Evolutionary conservation across 2,888 invertebrate genomes (phyloP).

Genomic region (Cerastis rubricosa): DNA sequence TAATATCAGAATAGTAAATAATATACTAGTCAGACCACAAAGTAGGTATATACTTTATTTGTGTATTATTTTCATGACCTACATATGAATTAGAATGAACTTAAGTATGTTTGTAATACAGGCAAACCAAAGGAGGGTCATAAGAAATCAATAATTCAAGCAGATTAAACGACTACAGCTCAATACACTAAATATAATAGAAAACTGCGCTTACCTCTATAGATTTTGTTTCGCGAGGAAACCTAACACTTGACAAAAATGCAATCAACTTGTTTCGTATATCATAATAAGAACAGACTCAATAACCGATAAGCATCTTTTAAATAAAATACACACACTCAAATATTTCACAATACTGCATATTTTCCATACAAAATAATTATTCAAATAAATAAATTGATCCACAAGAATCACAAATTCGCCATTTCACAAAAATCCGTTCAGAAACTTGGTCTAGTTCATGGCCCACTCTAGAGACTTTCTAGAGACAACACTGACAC

Average conservation of each 20-base stretch:
- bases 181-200: conserved; percentile 15
- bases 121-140: conserved; percentile 15
- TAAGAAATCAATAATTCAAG: not conserved
- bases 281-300: conserved; percentile 71
- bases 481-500: conserved; percentile 22
- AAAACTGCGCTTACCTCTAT: conserved; percentile 71
- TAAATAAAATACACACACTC: conserved; percentile 67
- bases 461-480: not conserved
- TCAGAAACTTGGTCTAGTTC: conserved; percentile 42
- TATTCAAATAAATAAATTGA: conserved; percentile 79
- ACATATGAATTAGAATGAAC: conserved; percentile 55
- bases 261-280: conserved; percentile 76
- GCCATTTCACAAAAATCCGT: conserved; percentile 86
- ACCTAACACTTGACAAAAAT: conserved; percentile 77
- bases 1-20: conserved; percentile 39
- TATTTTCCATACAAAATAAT: conserved; percentile 76
- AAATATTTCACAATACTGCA: conserved; percentile 75
- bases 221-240: conserved; percentile 75
- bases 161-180: not conserved
- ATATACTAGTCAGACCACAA: conserved; percentile 22
- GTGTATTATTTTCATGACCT: conserved; percentile 70
- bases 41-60: conserved; percentile 62
- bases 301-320: conserved; percentile 69
- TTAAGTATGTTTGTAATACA: conserved; percentile 6
- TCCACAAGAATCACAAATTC: conserved; percentile 85